Percentiles rank a stretch among this genome's conserved stretches.
Conservation (phyloP, 2,888 invertebrate genomes). For the Drosophila ezoana region DNA sequence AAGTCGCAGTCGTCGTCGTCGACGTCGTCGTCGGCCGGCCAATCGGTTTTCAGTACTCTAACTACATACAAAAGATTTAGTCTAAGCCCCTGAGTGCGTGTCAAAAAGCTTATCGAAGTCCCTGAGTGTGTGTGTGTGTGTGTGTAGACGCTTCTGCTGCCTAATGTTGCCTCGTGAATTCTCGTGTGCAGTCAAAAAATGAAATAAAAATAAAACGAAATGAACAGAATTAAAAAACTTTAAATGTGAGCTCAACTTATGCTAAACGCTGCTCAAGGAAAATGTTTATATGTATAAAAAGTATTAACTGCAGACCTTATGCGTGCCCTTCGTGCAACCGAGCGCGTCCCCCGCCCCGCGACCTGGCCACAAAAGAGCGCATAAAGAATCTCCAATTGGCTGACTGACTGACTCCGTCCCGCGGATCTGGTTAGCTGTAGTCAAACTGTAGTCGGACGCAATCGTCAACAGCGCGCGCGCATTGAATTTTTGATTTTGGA, state of each 20-base stretch:
- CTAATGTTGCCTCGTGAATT: slow-evolving; percentile 36
- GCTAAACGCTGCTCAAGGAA: slow-evolving; percentile 68
- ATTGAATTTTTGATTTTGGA: slow-evolving; percentile 79
- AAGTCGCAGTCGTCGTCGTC: slow-evolving; percentile 24
- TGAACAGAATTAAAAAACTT: slow-evolving; percentile 1
- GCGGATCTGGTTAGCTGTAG: slow-evolving; percentile 48
- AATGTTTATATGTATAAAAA: slow-evolving; percentile 16
- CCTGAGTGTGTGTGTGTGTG: background rate
- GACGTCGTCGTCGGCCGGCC: slow-evolving; percentile 9
- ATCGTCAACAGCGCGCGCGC: slow-evolving; percentile 60
- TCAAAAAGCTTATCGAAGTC: slow-evolving; percentile 41
- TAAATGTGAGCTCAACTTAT: slow-evolving; percentile 45
- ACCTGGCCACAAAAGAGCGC: slow-evolving; percentile 45
- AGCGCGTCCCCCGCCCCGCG: slow-evolving; percentile 9
- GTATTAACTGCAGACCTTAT: slow-evolving; percentile 72
- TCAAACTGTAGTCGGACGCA: slow-evolving; percentile 42
- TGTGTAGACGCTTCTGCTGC: slow-evolving; percentile 14
- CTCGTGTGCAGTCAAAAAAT: slow-evolving; percentile 40
- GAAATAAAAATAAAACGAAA: background rate
- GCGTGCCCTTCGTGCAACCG: slow-evolving; percentile 65
- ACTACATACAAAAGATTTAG: slow-evolving; percentile 9
- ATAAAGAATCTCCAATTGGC: slow-evolving; percentile 74
- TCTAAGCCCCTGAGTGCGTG: slow-evolving; percentile 31
- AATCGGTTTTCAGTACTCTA: slow-evolving; percentile 21
- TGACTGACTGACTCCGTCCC: slow-evolving; percentile 43